Base-by-base conservation (phyloP, 2,888 invertebrate genomes). In the Penaeus monodon region DNA sequence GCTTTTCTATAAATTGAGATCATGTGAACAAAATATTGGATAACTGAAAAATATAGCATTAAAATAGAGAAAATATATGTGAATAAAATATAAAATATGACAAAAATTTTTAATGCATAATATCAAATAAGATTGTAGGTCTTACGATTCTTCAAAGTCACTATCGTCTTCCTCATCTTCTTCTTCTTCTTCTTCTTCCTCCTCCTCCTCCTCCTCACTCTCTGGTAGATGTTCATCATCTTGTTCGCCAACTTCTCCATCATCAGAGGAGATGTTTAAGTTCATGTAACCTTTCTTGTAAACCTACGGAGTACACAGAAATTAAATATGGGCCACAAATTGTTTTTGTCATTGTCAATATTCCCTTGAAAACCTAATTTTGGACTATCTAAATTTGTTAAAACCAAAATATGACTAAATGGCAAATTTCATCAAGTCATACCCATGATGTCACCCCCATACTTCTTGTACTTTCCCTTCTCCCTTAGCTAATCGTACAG, bases 251-350 rank as follows among this genome's bases (percentile, higher is more conserved):
- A 83, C 82, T 27, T 83, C 73, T n/a, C 80, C 84, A 63, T 85
- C 90, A 78, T 90, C 89, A 27, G 90, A 81, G 27, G 90, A 86
- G 70, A 90, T 84, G 27, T 90, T 89, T 27, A 90, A 74, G 22
- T 89, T 88, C 79, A 88, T 88, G 63, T 84, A 88, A 4, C 91
- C 88, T 90, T 90, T 77, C 70, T 89, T 88, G 27, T 80, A 68
- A 14, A 84, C 85, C 38, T 82, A 81, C 27, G 68, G 76, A 44
- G 64, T n/a, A 66, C 76, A 29, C 78, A 89, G 81, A 73, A 87
- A 82, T n/a, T 10, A 29, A 73, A 57, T 57, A 17, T 17, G 3
- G 57, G 17, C 17, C 3, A 57, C 17, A 57, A 57, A 57, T 57
- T 1, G 17, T 1, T 17, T 57, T 14, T 14, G 17, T 57, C 8